A percentile compares a stretch with the other conserved stretches of the same genome.
phyloP scores from a whole-genome alignment of 1,140 invertebrate genomes.

The Goniozus legneri region DNA sequence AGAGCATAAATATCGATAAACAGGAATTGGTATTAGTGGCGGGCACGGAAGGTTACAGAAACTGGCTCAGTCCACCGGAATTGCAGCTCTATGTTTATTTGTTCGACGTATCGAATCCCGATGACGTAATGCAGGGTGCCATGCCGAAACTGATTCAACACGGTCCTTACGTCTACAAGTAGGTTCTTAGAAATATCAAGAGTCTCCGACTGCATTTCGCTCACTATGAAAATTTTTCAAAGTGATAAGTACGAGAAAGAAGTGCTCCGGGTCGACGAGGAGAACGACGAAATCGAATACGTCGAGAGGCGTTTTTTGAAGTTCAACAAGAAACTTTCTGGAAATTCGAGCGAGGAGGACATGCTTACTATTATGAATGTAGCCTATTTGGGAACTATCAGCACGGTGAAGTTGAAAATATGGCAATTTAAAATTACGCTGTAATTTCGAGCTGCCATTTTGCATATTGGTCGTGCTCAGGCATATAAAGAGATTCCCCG shows the following conservation, averaged over 20 bases:
- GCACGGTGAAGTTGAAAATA: too few relatives aligned
- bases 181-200: too few relatives aligned
- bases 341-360: slow-evolving; percentile 13
- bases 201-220: neutral
- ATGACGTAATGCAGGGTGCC: slow-evolving; percentile 23
- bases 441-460: too few relatives aligned
- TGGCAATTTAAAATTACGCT: slow-evolving; percentile 10
- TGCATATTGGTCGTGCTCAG: too few relatives aligned
- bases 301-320: slow-evolving; percentile 10
- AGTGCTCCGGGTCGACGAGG: slow-evolving; percentile 1
- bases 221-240: neutral
- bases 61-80: neutral
- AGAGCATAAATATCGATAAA: neutral
- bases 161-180: slow-evolving; percentile 31
- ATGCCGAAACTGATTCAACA: slow-evolving; percentile 18
- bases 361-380: slow-evolving; percentile 25
- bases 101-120: slow-evolving; percentile 29
- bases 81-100: slow-evolving; percentile 11
- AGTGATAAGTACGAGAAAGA: slow-evolving; percentile 20
- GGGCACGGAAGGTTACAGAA: neutral
- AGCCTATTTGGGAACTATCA: slow-evolving; percentile 24
- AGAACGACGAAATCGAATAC: slow-evolving; percentile 24
- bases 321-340: slow-evolving; percentile 21
- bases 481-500: too few relatives aligned
- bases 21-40: neutral